These are phyloP conservation scores for Hydractinia symbiolongicarpus DNA, from an alignment of 30 jellyfish, hydroid and myxozoan genomes.

Conservation along the genomic window DNA sequence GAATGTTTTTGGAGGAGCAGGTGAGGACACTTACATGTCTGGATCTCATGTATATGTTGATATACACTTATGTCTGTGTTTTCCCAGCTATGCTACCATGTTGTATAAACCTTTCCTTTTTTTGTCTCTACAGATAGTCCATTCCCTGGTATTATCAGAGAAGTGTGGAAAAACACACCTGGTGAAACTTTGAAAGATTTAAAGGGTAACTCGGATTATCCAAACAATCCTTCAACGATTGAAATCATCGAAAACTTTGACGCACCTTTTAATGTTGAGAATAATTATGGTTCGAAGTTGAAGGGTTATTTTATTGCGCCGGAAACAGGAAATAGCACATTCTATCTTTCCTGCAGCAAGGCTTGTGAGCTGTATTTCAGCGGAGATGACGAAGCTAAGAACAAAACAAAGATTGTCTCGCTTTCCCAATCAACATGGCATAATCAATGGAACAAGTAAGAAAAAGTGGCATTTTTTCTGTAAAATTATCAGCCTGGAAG, in stretches of 20 bases:
- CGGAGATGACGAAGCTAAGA: slow-evolving; percentile 70
- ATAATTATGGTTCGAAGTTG: slow-evolving; percentile 81
- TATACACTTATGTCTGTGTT: not conserved
- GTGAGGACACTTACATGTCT: slow-evolving; percentile 22
- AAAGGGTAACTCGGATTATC: slow-evolving; percentile 72
- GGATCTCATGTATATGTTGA: not conserved
- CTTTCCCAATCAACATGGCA: slow-evolving; percentile 82
- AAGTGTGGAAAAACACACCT: slow-evolving; percentile 85
- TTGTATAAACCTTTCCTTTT: no score
- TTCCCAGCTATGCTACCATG: not conserved
- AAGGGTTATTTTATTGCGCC: slow-evolving; percentile 96
- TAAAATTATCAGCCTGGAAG: not conserved
- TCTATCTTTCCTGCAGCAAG: slow-evolving; percentile 79
- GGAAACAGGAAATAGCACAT: slow-evolving; percentile 92
- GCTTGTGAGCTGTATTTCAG: slow-evolving; percentile 74
- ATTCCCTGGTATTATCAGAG: slow-evolving; percentile 93
- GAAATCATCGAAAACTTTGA: slow-evolving; percentile 90
- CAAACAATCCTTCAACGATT: slow-evolving; percentile 83
- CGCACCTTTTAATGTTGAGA: slow-evolving; percentile 91
- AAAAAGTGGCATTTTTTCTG: not conserved
- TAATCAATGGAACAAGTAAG: slow-evolving; percentile 94
- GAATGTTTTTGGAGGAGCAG: slow-evolving; percentile 75
- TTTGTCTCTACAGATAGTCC: slow-evolving; percentile 59
- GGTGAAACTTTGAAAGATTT: slow-evolving; percentile 64
- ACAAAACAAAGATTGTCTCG: slow-evolving; percentile 58